Conservation (phyloP, 2,888 invertebrate genomes). For the Trissolcus brochymenae region DNA sequence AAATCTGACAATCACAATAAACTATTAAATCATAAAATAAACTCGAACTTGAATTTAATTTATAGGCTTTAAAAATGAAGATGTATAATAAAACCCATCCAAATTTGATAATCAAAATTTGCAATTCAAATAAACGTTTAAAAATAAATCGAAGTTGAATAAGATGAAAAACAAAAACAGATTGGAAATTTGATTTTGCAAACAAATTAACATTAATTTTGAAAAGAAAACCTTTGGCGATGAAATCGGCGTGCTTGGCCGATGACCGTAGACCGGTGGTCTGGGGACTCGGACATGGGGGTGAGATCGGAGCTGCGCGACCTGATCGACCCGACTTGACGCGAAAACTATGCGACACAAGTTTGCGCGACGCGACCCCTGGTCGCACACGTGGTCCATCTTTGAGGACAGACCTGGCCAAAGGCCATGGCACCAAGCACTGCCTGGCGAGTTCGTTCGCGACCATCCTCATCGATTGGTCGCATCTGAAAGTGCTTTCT, state of each 20-base stretch:
- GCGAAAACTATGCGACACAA: conserved; percentile 63
- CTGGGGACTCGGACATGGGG: conserved; percentile 66
- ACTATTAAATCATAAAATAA: neutral
- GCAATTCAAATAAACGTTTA: too few relatives aligned
- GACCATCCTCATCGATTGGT: conserved; percentile 41
- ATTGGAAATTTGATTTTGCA: neutral
- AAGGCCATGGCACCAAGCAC: conserved; percentile 70
- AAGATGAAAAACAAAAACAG: too few relatives aligned
- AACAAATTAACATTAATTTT: neutral
- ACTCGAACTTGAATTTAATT: too few relatives aligned
- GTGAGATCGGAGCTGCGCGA: conserved; percentile 50
- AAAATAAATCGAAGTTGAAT: too few relatives aligned
- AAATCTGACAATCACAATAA: too few relatives aligned
- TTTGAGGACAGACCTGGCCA: conserved; percentile 64
- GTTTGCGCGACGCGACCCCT: conserved; percentile 42
- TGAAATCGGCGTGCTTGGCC: conserved; percentile 64
- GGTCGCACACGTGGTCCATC: conserved; percentile 53
- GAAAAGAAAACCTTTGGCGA: conserved; percentile 6
- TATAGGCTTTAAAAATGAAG: too few relatives aligned
- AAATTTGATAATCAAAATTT: too few relatives aligned
- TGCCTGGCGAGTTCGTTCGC: conserved; percentile 57
- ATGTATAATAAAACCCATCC: too few relatives aligned
- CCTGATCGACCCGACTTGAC: conserved; percentile 65
- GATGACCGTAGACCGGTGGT: conserved; percentile 66
- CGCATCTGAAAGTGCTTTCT: conserved; percentile 17